Evolutionary conservation across 2,888 invertebrate species (phyloP).

Genomic region (Alloplasta piceator): DNA sequence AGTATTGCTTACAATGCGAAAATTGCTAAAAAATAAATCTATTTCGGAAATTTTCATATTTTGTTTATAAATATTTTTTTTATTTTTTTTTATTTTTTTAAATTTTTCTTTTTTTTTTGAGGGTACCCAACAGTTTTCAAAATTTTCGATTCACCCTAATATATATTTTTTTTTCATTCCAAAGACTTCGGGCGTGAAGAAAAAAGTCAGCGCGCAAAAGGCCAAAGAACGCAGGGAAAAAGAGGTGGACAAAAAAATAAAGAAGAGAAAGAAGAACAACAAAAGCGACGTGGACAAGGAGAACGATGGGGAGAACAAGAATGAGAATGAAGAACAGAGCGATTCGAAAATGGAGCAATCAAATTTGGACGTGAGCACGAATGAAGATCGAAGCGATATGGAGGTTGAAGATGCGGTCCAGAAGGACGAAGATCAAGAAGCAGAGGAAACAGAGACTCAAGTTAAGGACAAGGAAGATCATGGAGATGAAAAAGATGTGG

Average conservation of each 20-base stretch:
- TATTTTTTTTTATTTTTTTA: too few species aligned
- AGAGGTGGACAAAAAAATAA: constrained; percentile 1
- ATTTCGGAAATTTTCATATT: too few species aligned
- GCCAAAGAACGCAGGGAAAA: not conserved
- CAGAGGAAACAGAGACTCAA: too few species aligned
- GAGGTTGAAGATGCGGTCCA: not conserved
- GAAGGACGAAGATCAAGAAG: not conserved
- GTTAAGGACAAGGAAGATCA: too few species aligned
- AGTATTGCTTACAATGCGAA: too few species aligned
- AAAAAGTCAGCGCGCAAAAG: constrained; percentile 11
- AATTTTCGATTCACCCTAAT: too few species aligned
- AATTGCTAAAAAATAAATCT: too few species aligned
- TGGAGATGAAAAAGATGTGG: not conserved
- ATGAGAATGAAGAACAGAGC: not conserved
- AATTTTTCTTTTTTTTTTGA: too few species aligned
- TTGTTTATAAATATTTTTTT: too few species aligned
- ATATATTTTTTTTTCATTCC: not conserved
- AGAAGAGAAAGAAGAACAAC: constrained; percentile 10
- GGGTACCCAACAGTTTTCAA: too few species aligned
- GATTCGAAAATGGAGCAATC: not conserved
- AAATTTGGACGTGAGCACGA: not conserved
- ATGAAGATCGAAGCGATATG: not conserved
- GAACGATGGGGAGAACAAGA: not conserved
- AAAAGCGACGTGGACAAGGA: not conserved
- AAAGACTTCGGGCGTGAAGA: not conserved